Evolutionary conservation across 2,888 invertebrate species (phyloP), one percentile per base, ranked within the genome.

Genomic region (Eupithecia subfuscata): DNA sequence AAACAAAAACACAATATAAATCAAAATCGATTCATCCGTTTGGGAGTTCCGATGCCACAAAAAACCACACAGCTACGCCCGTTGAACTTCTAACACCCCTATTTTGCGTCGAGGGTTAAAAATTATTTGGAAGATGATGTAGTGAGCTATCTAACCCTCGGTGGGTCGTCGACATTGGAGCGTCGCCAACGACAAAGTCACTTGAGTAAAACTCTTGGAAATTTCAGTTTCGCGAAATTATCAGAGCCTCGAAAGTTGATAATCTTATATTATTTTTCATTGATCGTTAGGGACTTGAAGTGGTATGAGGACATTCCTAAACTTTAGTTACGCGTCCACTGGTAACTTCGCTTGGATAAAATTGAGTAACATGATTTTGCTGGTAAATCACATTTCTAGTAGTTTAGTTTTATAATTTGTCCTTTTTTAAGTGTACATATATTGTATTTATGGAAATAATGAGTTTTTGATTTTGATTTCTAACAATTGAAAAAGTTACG

Each of bases 121-220:
- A 22, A 56, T 52, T 22, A 22, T 25, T 56, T 22, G 22, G 5
- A 4, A 11, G 12, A 60, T 60, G 25, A 60, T 25, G 64, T 64
- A 65, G 34, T n/a, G 37, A 65, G 37, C 37, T 67, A 40, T 34
- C 22, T 40, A 37, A 37, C 11, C n/a, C n/a, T n/a, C 12, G 12
- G n/a, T 70, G 60, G 76, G 76, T 77, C 80, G 72, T 70, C 74
- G 75, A 78, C 78, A 34, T 79, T 81, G 79, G 79, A 78, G 43
- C 65, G 63, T 65, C 68, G 80, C 80, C 79, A 81, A 71, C 65
- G 65, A 4, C 70, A 34, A 75, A 80, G 74, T 76, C 75, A 76
- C 78, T 79, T 71, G 77, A 76, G 74, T 71, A 73, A 75, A 76
- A 75, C 77, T 76, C 77, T 78, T 74, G 79, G 79, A 82, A 82